These are phyloP conservation scores for Hemibagrus wyckioides DNA, from an alignment of 2,113 vertebrate genomes.

Conservation along the genomic window DNA sequence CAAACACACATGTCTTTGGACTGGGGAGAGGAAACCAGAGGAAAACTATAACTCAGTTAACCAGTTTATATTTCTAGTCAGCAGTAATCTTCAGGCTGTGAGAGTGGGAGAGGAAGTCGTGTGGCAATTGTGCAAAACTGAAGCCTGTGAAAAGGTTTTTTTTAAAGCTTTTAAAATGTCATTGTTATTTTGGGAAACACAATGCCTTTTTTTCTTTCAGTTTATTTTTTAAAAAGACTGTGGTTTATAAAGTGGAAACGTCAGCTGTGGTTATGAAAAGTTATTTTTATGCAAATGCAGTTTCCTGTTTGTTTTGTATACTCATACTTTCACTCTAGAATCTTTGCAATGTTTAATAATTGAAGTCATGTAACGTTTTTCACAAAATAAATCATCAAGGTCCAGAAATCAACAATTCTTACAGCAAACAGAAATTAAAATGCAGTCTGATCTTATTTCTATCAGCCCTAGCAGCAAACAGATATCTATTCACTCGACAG, in stretches of 20 bases:
- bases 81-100: too few species aligned
- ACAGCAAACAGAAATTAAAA: not conserved
- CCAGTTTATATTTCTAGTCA: too few species aligned
- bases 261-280: too few species aligned
- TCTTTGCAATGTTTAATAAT: not conserved
- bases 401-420: not conserved
- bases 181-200: not conserved
- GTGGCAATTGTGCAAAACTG: too few species aligned
- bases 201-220: not conserved
- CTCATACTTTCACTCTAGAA: not conserved
- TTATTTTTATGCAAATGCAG: not conserved
- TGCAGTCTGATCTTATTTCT: not conserved
- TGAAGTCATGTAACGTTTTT: not conserved
- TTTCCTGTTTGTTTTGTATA: not conserved
- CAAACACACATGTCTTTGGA: too few species aligned
- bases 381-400: not conserved
- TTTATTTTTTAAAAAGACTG: not conserved
- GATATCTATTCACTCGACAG: not conserved
- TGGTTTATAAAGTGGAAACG: too few species aligned
- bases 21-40: too few species aligned
- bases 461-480: not conserved
- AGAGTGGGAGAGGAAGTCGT: too few species aligned
- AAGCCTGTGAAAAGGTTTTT: too few species aligned
- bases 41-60: too few species aligned
- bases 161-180: not conserved